Conservation (phyloP, 1,140 invertebrate species). For the Bombus confusus region DNA sequence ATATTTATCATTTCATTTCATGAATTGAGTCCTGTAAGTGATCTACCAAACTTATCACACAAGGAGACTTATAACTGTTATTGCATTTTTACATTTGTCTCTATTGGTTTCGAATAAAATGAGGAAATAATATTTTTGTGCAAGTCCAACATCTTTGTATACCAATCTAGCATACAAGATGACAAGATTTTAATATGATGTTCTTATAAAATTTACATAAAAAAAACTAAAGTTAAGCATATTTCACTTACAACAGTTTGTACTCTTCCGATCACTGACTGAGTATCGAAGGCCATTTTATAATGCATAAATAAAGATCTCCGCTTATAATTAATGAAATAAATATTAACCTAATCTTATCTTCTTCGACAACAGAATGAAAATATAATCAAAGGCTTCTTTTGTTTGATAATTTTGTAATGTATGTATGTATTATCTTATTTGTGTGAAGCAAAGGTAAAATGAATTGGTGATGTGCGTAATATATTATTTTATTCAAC, state of each 20-base stretch:
- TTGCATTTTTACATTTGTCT: no score
- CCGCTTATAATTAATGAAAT: neutral
- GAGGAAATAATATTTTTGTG: no score
- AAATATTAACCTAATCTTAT: neutral
- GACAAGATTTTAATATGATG: no score
- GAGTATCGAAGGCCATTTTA: neutral
- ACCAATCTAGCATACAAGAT: no score
- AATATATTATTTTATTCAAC: neutral
- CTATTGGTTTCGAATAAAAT: no score
- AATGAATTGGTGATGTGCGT: neutral
- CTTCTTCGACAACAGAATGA: neutral
- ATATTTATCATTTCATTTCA: no score
- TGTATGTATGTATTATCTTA: neutral
- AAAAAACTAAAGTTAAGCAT: neutral
- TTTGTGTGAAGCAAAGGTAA: neutral
- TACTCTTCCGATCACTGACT: neutral
- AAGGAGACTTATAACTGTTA: no score
- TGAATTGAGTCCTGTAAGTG: no score
- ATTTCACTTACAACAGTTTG: neutral
- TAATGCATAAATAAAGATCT: neutral
- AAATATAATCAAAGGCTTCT: neutral
- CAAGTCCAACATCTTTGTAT: no score
- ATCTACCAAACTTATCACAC: no score
- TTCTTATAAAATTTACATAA: neutral
- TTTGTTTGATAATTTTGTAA: neutral